A percentile compares a stretch with the other conserved stretches of the same genome.
Evolutionary conservation across 2,888 invertebrate genomes (phyloP).

Genomic region (Dinocampus coccinellae): DNA sequence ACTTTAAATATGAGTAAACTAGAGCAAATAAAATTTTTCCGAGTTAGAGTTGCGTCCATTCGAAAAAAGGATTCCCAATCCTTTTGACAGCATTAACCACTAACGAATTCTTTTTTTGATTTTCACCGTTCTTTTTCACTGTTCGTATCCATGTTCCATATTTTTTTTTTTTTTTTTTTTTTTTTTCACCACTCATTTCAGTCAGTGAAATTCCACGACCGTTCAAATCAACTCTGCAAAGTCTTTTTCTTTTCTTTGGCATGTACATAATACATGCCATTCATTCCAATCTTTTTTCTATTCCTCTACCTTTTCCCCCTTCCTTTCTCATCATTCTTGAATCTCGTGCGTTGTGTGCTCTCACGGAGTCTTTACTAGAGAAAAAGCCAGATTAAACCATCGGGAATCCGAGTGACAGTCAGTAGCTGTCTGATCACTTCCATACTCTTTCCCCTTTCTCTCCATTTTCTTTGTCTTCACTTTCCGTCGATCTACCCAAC

Average conservation of each 20-base stretch:
- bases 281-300: too few relatives aligned
- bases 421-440: constrained; percentile 44
- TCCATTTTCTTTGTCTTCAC: constrained; percentile 20
- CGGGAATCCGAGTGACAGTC: constrained; percentile 53
- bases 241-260: neutral
- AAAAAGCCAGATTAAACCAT: constrained; percentile 63
- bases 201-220: constrained; percentile 45
- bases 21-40: constrained; percentile 12
- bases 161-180: constrained; percentile 17
- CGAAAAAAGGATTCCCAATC: constrained; percentile 55
- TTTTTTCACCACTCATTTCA: constrained; percentile 26
- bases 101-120: constrained; percentile 63
- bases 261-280: neutral
- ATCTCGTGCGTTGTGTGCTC: constrained; percentile 16
- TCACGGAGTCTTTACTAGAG: constrained; percentile 38
- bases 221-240: constrained; percentile 50
- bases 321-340: neutral
- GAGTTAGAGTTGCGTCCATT: neutral
- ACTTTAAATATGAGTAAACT: neutral
- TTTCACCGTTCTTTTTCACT: constrained; percentile 42
- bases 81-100: constrained; percentile 58
- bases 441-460: constrained; percentile 29
- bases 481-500: constrained; percentile 28
- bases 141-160: constrained; percentile 39
- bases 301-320: too few relatives aligned